phyloP scores from a whole-genome alignment of 2,888 invertebrate species.

The Aricia artaxerxes region DNA sequence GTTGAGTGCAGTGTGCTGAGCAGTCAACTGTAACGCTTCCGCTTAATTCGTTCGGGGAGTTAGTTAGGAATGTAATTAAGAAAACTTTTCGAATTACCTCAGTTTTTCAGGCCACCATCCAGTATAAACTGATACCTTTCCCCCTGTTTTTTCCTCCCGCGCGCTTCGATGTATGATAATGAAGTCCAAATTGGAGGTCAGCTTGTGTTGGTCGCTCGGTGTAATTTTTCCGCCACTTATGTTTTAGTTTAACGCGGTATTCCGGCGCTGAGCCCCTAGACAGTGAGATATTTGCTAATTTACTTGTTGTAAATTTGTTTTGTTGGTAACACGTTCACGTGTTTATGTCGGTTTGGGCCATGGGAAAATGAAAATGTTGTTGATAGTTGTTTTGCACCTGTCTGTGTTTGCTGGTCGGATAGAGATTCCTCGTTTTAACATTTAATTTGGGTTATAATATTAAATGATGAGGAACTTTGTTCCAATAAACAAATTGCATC shows the following conservation, averaged over 20 bases:
- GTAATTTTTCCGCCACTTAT: constrained; percentile 74
- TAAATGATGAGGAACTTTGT: not conserved
- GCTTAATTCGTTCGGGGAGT: constrained; percentile 75
- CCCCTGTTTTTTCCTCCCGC: constrained; percentile 43
- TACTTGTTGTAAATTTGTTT: constrained; percentile 74
- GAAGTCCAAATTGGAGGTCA: constrained; percentile 47
- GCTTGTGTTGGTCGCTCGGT: constrained; percentile 51
- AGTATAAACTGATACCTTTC: constrained; percentile 47
- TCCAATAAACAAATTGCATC: too few species aligned
- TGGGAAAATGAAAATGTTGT: constrained; percentile 25
- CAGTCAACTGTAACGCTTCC: constrained; percentile 51
- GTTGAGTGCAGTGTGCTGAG: constrained; percentile 21
- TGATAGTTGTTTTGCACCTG: constrained; percentile 2
- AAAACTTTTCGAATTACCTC: constrained; percentile 76
- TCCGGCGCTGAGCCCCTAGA: constrained; percentile 61
- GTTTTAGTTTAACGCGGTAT: constrained; percentile 68
- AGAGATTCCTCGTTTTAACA: not conserved
- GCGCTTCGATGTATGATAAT: constrained; percentile 36
- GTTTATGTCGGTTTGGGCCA: constrained; percentile 15
- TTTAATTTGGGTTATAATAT: not conserved
- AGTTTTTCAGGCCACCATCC: constrained; percentile 68
- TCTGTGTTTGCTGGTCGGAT: not conserved
- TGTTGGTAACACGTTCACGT: constrained; percentile 48
- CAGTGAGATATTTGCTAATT: constrained; percentile 77
- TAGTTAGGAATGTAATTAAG: constrained; percentile 74